Evolutionary conservation across 1,140 invertebrate species (phyloP).

Genomic region (Callitettix versicolor): DNA sequence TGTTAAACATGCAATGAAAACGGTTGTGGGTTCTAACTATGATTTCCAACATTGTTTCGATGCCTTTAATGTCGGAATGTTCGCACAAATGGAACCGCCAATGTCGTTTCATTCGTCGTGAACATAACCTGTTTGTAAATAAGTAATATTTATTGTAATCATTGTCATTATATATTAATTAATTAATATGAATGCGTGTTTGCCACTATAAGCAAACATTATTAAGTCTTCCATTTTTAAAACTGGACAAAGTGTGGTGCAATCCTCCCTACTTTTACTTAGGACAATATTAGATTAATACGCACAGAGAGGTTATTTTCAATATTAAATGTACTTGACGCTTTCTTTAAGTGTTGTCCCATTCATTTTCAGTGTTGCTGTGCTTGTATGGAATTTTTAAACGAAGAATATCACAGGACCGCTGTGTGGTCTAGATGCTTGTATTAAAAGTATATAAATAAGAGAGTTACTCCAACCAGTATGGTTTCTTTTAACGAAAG

Average conservation of each 20-base stretch:
- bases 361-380: not conserved
- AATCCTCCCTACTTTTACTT: constrained; percentile 2
- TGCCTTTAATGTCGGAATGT: not conserved
- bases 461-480: not conserved
- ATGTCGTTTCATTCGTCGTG: not conserved
- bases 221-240: constrained; percentile 14
- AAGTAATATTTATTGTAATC: constrained; percentile 11
- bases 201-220: constrained; percentile 8
- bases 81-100: not conserved
- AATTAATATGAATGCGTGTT: constrained; percentile 10
- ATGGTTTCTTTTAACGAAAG: not conserved
- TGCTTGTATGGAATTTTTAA: not conserved
- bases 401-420: no score
- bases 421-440: not conserved
- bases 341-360: not conserved
- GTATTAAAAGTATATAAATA: not conserved
- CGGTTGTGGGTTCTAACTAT: not conserved
- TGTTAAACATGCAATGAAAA: not conserved
- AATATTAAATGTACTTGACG: not conserved
- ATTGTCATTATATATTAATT: constrained; percentile 12
- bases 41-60: not conserved
- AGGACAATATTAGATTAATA: no score
- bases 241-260: constrained; percentile 10
- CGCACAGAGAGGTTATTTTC: constrained; percentile 8
- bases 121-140: constrained; percentile 11